Percentiles rank a stretch among this genome's conserved stretches.
Conservation (phyloP, 1,140 invertebrate genomes). For the Andrena cerasifolii region DNA sequence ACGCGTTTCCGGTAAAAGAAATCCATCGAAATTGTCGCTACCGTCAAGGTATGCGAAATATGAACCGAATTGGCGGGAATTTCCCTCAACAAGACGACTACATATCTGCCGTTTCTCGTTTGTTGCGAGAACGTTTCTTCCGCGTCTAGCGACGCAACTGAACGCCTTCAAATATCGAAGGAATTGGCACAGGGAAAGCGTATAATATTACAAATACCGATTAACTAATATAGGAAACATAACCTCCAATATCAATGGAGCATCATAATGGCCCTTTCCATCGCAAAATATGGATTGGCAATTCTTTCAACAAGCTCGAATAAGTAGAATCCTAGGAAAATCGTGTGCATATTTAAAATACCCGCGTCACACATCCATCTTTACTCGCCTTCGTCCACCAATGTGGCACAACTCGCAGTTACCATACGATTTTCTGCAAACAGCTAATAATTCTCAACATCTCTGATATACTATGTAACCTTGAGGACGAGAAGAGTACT, state of each 20-base stretch:
- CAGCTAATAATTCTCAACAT: neutral
- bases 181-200: neutral
- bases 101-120: neutral
- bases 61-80: slow-evolving; percentile 43
- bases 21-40: slow-evolving; percentile 28
- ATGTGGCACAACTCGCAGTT: neutral
- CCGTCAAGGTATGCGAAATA: slow-evolving; percentile 40
- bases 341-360: slow-evolving; percentile 14
- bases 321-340: neutral
- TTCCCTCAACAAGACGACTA: neutral
- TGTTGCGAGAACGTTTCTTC: neutral
- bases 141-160: neutral
- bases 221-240: too few species aligned
- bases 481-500: neutral
- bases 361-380: slow-evolving; percentile 21
- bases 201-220: neutral
- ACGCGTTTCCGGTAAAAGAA: slow-evolving; percentile 39
- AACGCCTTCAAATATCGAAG: neutral
- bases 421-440: neutral
- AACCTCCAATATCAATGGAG: too few species aligned
- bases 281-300: too few species aligned
- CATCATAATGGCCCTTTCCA: too few species aligned
- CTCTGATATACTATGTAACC: neutral
- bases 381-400: neutral
- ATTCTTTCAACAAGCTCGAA: neutral